These are phyloP conservation scores for Rhopalosiphum maidis DNA, from an alignment of 1,140 invertebrate genomes.

Conservation along the genomic window DNA sequence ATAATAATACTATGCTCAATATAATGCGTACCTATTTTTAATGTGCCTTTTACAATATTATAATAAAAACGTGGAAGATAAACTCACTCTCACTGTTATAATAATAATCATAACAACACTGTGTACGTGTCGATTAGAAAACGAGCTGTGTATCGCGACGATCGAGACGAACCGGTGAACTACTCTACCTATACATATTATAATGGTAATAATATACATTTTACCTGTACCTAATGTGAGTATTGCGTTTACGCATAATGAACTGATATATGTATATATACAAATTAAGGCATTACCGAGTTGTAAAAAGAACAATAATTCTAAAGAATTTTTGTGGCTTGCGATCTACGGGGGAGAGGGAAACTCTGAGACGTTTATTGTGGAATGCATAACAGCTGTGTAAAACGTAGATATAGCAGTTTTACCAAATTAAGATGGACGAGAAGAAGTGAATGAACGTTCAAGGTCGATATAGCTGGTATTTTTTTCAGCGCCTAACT, in stretches of 20 bases:
- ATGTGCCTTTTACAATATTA: neutral
- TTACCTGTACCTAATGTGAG: neutral
- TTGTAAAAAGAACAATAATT: neutral
- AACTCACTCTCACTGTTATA: conserved; percentile 44
- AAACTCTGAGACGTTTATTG: neutral
- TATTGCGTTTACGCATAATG: neutral
- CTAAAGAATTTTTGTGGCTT: neutral
- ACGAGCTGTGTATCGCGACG: conserved; percentile 4
- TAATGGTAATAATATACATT: neutral
- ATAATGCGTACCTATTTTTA: neutral
- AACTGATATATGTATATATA: neutral
- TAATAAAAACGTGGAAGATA: neutral
- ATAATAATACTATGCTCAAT: neutral
- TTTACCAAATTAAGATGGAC: conserved; percentile 53
- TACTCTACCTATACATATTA: neutral
- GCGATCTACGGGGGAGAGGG: neutral
- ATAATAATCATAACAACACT: neutral
- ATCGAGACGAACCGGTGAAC: neutral
- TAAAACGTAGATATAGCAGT: conserved; percentile 35
- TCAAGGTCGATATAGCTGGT: conserved; percentile 36
- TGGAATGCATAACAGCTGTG: conserved; percentile 29
- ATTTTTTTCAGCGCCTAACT: conserved; percentile 29
- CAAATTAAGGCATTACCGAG: neutral
- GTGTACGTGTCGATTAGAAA: conserved; percentile 31
- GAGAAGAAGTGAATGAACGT: conserved; percentile 56